Conservation (phyloP, 2,797 vertebrate species). For the Zalophus californianus region DNA sequence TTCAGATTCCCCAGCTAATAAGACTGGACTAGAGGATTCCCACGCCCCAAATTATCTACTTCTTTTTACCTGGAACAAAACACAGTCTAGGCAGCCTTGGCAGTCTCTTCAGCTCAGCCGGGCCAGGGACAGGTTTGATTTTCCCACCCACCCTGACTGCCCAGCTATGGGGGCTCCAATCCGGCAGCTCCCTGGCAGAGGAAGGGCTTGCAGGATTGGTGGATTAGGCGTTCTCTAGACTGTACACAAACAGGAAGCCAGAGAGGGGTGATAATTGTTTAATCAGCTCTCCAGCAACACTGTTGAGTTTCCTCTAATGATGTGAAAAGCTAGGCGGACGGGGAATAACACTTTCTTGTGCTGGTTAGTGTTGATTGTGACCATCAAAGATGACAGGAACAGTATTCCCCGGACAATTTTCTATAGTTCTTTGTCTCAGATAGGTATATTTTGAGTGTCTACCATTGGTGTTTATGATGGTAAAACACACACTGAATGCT, state of each 20-base stretch:
- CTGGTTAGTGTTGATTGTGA: neutral
- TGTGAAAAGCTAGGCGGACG: conserved; percentile 70
- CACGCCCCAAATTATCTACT: neutral
- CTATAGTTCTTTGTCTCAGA: conserved; percentile 73
- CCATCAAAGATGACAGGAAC: conserved; percentile 80
- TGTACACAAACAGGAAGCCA: conserved; percentile 86
- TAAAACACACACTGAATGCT: neutral
- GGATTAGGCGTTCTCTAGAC: conserved; percentile 79
- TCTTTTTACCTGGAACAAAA: neutral
- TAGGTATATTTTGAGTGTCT: neutral
- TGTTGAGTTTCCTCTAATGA: conserved; percentile 84
- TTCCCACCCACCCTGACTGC: neutral
- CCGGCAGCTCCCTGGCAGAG: neutral
- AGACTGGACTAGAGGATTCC: neutral
- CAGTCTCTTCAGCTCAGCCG: neutral
- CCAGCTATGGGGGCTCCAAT: no score
- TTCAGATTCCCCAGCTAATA: neutral
- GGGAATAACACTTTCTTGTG: conserved; percentile 63
- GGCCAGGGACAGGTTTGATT: neutral
- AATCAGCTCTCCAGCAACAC: conserved; percentile 85
- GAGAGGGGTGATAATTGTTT: conserved; percentile 87
- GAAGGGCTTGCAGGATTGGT: neutral
- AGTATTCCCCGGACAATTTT: conserved; percentile 76
- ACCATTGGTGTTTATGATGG: neutral
- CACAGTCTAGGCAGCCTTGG: neutral